Percentiles rank a stretch among this genome's conserved stretches.
These are phyloP conservation scores for Lasioglossum pauxillum DNA, from an alignment of 2,888 invertebrate species.

Conservation along the genomic window DNA sequence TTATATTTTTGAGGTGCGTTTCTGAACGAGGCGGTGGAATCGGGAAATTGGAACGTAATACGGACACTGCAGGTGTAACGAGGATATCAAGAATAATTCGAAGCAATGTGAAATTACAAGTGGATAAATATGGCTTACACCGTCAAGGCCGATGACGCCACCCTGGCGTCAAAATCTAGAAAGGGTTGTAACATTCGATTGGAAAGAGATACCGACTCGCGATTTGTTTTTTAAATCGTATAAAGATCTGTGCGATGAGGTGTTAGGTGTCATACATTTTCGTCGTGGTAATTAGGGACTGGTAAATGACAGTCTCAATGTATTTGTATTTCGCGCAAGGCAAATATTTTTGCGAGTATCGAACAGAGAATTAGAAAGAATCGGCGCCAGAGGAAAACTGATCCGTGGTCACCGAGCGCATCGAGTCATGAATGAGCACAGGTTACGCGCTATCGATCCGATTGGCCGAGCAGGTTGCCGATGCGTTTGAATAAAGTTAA, in stretches of 20 bases:
- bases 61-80: not conserved
- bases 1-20: not conserved
- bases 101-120: not conserved
- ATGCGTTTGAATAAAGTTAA: slow-evolving; percentile 54
- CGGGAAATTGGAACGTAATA: not conserved
- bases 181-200: not conserved
- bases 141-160: not conserved
- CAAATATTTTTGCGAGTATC: not conserved
- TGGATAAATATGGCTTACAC: not conserved
- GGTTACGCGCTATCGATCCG: slow-evolving; percentile 40
- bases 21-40: not conserved
- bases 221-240: not conserved
- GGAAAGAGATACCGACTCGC: not conserved
- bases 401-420: slow-evolving; percentile 13
- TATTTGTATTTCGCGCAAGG: not conserved
- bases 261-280: no score
- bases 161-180: not conserved
- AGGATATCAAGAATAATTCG: not conserved
- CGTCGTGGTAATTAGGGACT: no score
- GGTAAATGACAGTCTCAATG: no score
- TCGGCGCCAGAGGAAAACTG: not conserved
- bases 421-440: slow-evolving; percentile 55
- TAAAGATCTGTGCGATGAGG: not conserved
- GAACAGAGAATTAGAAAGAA: not conserved
- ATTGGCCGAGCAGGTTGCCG: slow-evolving; percentile 25